phyloP scores from a whole-genome alignment of 2,797 vertebrate genomes.

The Perodicticus potto region DNA sequence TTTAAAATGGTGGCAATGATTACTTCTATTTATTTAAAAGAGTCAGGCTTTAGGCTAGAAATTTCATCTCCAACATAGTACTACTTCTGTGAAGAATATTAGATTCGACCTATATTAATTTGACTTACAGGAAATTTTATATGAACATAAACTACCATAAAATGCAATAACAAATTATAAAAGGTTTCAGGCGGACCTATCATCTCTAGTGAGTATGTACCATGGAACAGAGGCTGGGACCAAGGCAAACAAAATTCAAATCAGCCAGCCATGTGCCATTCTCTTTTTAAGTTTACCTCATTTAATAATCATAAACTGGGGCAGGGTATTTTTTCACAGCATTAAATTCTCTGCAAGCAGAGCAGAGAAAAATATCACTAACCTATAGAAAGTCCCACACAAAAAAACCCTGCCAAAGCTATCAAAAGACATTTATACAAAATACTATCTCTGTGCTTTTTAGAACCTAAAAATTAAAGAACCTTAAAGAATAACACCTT shows the following conservation, averaged over 20 bases:
- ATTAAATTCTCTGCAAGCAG: conserved; percentile 12
- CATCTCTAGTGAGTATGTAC: not conserved
- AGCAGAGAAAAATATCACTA: conserved; percentile 16
- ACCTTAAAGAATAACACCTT: conserved; percentile 31
- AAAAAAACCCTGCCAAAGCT: conserved; percentile 17
- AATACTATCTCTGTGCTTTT: conserved; percentile 7
- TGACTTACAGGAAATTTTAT: conserved; percentile 42
- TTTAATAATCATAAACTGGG: conserved; percentile 45
- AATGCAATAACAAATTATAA: not conserved
- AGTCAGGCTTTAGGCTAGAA: conserved; percentile 42
- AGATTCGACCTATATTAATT: conserved; percentile 67
- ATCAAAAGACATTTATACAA: conserved; percentile 15
- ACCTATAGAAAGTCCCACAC: not conserved
- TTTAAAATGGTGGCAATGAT: conserved; percentile 51
- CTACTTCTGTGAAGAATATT: conserved; percentile 67
- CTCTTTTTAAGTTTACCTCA: conserved; percentile 41
- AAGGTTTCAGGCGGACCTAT: not conserved
- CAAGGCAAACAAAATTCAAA: conserved; percentile 37
- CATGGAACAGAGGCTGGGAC: not conserved
- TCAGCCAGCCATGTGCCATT: not conserved
- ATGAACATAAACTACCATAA: conserved; percentile 40
- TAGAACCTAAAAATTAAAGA: conserved; percentile 15
- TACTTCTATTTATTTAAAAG: conserved; percentile 67
- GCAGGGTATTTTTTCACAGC: conserved; percentile 40
- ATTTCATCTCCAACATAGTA: conserved; percentile 63